Percentiles rank a stretch among this genome's conserved stretches.
These are phyloP conservation scores for Pipistrellus kuhlii DNA, from an alignment of 2,797 vertebrate genomes.

Conservation along the genomic window DNA sequence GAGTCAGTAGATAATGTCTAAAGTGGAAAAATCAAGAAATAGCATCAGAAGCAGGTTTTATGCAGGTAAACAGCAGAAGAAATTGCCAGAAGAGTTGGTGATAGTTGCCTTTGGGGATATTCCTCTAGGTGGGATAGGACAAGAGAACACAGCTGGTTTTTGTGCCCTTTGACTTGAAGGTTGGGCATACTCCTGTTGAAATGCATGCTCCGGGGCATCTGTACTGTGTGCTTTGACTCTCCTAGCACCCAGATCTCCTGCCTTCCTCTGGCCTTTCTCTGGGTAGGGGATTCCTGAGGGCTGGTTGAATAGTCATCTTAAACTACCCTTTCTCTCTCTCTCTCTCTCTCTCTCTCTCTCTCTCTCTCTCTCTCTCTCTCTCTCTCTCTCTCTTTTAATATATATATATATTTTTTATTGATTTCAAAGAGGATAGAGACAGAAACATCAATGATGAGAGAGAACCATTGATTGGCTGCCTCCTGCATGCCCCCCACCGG, in stretches of 20 bases:
- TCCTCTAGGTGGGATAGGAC: not conserved
- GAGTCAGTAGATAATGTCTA: not conserved
- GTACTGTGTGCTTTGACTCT: not conserved
- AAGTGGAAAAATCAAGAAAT: not conserved
- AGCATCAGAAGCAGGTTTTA: conserved; percentile 1
- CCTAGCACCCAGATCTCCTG: not conserved
- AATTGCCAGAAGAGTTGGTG: not conserved
- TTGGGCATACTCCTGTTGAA: not conserved
- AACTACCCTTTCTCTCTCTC: not conserved
- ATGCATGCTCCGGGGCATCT: not conserved
- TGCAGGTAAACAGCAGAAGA: not conserved
- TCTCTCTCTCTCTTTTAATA: not conserved
- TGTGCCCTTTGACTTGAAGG: not conserved
- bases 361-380: not conserved
- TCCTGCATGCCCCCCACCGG: too few species aligned
- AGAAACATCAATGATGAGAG: too few species aligned
- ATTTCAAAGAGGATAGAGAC: too few species aligned
- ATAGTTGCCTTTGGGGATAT: not conserved
- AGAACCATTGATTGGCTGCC: too few species aligned
- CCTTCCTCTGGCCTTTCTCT: not conserved
- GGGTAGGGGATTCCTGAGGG: not conserved
- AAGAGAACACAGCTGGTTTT: not conserved
- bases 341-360: not conserved
- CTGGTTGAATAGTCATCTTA: not conserved
- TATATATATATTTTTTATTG: too few species aligned